phyloP scores from a whole-genome alignment of 35 echinoderm and acorn worm species.

The Hemicentrotus pulcherrimus region DNA sequence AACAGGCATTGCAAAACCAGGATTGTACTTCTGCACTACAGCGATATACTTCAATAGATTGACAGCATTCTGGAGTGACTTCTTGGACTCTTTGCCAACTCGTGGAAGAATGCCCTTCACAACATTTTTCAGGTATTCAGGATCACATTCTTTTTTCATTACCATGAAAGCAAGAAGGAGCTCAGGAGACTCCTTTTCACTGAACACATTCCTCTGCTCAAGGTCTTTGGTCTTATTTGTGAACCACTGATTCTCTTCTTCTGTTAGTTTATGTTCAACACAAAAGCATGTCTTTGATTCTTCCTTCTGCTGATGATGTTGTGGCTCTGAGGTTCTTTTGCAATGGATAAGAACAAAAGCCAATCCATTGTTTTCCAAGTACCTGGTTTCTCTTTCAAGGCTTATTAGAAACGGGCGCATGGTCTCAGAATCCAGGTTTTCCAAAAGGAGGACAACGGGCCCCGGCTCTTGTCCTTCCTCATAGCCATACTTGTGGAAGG shows the following conservation, averaged over 20 bases:
- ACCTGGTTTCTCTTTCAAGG: slow-evolving; percentile 50
- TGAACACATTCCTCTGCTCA: slow-evolving; percentile 1
- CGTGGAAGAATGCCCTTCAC: slow-evolving; percentile 45
- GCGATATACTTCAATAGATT: slow-evolving; percentile 54
- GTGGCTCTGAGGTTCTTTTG: slow-evolving; percentile 24
- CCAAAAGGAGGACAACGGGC: slow-evolving; percentile 36
- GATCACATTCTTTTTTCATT: slow-evolving; percentile 70
- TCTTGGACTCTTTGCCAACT: slow-evolving; percentile 1
- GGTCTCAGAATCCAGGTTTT: slow-evolving; percentile 52
- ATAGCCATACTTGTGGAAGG: slow-evolving; percentile 50
- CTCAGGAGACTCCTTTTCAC: slow-evolving; percentile 57
- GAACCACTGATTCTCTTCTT: slow-evolving; percentile 39
- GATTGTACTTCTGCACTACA: slow-evolving; percentile 47
- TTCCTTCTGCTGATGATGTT: neutral
- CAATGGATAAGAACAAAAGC: slow-evolving; percentile 54
- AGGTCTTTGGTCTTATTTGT: slow-evolving; percentile 52
- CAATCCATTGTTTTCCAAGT: neutral
- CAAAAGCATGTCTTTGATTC: neutral
- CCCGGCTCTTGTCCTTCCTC: neutral
- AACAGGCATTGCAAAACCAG: slow-evolving; percentile 62
- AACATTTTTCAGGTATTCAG: slow-evolving; percentile 54
- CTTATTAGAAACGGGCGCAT: slow-evolving; percentile 23
- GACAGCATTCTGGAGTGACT: neutral
- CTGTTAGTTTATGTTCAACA: slow-evolving; percentile 49
- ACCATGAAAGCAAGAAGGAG: slow-evolving; percentile 71